A percentile compares a stretch with the other conserved stretches of the same genome.
Evolutionary conservation across 2,113 vertebrate genomes (phyloP).

Genomic region (Oenanthe melanoleuca): DNA sequence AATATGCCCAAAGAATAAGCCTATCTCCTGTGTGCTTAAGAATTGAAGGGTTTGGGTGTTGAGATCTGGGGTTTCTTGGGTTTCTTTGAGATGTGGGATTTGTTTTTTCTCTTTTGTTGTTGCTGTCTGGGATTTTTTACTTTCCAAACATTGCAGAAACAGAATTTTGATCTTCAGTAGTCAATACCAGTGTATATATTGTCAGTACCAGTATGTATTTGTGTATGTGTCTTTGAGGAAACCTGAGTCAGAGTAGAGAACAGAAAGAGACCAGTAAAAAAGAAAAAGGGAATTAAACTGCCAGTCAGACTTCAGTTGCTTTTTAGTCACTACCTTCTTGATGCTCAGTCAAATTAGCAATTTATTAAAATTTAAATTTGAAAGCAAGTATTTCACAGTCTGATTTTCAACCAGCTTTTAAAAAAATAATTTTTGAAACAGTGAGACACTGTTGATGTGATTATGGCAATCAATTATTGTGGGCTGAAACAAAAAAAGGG

Average conservation of each 20-base stretch:
- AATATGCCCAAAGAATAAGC: not conserved
- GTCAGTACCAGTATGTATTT: not conserved
- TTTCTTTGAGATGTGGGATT: not conserved
- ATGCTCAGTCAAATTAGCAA: not conserved
- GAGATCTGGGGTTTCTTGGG: not conserved
- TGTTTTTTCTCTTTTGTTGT: not conserved
- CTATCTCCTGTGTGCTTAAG: not conserved
- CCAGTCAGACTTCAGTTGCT: not conserved
- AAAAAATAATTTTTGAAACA: not conserved
- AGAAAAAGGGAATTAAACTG: not conserved
- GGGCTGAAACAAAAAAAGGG: not conserved
- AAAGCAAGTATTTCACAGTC: not conserved
- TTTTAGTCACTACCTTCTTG: not conserved
- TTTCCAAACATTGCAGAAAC: not conserved
- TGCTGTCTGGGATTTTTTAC: not conserved
- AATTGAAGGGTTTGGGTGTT: not conserved
- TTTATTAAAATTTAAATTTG: not conserved
- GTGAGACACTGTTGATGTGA: constrained; percentile 19
- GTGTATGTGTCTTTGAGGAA: not conserved
- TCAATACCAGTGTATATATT: not conserved
- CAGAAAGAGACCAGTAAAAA: not conserved
- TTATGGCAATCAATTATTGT: constrained; percentile 64
- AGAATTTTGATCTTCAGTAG: not conserved
- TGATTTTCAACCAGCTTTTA: not conserved
- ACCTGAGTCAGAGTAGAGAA: not conserved